These are phyloP conservation scores for Cryptotis parvus DNA, from an alignment of 2,113 vertebrate species.

Conservation along the genomic window DNA sequence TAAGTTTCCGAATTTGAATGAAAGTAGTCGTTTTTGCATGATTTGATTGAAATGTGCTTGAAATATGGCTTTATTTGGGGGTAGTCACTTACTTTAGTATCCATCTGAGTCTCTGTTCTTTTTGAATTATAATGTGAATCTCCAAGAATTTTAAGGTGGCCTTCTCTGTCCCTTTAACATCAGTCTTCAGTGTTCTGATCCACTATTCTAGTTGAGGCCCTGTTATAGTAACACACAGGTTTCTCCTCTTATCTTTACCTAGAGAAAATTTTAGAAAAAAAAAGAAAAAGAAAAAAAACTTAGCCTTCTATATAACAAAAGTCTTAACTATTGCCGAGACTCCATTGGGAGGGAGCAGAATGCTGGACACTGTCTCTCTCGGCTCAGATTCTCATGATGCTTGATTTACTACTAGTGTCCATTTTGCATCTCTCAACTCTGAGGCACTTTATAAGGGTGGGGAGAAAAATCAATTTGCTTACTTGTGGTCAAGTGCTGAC, in stretches of 20 bases:
- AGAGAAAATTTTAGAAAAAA: neutral
- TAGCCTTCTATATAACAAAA: too few relatives aligned
- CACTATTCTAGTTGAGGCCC: neutral
- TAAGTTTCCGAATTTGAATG: neutral
- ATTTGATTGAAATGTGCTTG: neutral
- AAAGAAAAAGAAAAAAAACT: too few relatives aligned
- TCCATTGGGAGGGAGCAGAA: neutral
- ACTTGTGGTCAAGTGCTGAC: neutral
- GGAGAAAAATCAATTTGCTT: neutral
- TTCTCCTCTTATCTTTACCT: neutral
- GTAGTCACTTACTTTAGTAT: neutral
- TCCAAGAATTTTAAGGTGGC: accelerated
- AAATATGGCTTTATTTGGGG: neutral
- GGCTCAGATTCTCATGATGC: neutral
- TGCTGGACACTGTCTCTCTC: neutral
- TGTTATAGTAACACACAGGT: neutral
- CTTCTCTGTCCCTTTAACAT: neutral
- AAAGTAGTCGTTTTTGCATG: neutral
- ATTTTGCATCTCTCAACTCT: neutral
- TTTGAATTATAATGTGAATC: neutral
- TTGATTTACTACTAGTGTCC: neutral
- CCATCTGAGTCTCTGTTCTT: neutral
- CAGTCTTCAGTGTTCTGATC: neutral
- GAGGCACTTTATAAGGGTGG: neutral
- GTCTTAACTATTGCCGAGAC: too few relatives aligned